These are phyloP conservation scores for Liparis tanakae DNA, from an alignment of 2,797 vertebrate species.

Conservation along the genomic window DNA sequence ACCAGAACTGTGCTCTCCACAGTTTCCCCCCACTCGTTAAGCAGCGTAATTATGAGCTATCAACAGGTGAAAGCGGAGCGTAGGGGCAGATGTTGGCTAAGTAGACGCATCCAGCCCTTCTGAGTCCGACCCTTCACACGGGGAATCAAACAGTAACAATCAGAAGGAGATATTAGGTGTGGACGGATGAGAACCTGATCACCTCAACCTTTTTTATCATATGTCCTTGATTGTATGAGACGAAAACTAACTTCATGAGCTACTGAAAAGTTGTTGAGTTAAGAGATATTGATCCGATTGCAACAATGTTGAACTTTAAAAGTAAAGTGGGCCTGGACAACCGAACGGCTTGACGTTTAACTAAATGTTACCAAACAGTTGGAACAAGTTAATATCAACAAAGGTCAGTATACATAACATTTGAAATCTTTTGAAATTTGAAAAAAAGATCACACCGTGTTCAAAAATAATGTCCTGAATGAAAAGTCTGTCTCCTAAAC, in stretches of 20 bases:
- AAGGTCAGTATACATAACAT: not conserved
- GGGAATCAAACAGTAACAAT: conserved; percentile 43
- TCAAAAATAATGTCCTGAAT: not conserved
- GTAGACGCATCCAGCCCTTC: conserved; percentile 40
- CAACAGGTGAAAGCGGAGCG: conserved; percentile 63
- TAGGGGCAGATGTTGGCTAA: conserved; percentile 53
- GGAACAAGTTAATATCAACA: not conserved
- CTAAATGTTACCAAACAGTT: not conserved
- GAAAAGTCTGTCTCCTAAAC: not conserved
- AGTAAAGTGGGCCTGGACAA: too few species aligned
- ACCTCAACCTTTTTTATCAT: not conserved
- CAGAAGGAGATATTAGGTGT: conserved; percentile 26
- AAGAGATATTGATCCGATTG: not conserved
- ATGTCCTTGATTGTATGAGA: not conserved
- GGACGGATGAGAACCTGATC: conserved; percentile 20
- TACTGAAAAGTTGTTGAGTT: not conserved
- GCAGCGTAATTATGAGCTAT: conserved; percentile 61
- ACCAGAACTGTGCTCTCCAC: conserved; percentile 56
- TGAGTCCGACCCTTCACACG: conserved; percentile 35
- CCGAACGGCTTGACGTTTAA: too few species aligned
- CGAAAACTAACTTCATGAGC: not conserved
- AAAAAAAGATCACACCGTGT: not conserved
- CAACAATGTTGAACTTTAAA: not conserved
- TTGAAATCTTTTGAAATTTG: not conserved
- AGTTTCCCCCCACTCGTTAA: conserved; percentile 39